Conservation (phyloP, 2,797 vertebrate species). For the Chanos chanos region DNA sequence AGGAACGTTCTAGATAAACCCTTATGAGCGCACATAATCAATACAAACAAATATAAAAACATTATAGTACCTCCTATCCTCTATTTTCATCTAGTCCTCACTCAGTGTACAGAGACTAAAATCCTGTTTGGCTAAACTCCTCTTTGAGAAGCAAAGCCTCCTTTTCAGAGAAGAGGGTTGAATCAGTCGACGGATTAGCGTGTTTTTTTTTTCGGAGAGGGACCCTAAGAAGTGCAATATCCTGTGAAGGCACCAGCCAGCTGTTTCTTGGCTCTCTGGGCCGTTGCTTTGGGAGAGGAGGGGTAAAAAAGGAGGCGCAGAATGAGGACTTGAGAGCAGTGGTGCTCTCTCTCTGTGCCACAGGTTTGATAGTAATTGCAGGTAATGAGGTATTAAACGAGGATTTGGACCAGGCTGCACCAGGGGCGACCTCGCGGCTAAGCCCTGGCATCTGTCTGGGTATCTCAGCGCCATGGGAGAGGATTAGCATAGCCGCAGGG, state of each 20-base stretch:
- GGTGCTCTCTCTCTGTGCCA: slow-evolving; percentile 23
- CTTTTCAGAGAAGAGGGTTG: too few relatives aligned
- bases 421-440: slow-evolving; percentile 24
- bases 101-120: too few relatives aligned
- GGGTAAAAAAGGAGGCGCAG: neutral
- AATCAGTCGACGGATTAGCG: too few relatives aligned
- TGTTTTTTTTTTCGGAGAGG: too few relatives aligned
- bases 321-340: neutral
- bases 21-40: too few relatives aligned
- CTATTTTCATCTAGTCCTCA: too few relatives aligned
- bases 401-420: slow-evolving; percentile 13
- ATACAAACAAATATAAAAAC: too few relatives aligned
- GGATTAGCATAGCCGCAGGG: slow-evolving; percentile 62
- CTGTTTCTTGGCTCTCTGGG: slow-evolving; percentile 18
- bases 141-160: too few relatives aligned
- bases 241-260: neutral
- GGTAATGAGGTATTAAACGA: slow-evolving; percentile 57
- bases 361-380: slow-evolving; percentile 63
- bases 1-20: too few relatives aligned
- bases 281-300: neutral
- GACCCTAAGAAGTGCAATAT: too few relatives aligned
- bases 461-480: slow-evolving; percentile 48
- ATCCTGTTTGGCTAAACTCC: too few relatives aligned
- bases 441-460: slow-evolving; percentile 24
- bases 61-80: too few relatives aligned